Conservation (phyloP, 1,140 invertebrate species). For the Cotesia typhae region DNA sequence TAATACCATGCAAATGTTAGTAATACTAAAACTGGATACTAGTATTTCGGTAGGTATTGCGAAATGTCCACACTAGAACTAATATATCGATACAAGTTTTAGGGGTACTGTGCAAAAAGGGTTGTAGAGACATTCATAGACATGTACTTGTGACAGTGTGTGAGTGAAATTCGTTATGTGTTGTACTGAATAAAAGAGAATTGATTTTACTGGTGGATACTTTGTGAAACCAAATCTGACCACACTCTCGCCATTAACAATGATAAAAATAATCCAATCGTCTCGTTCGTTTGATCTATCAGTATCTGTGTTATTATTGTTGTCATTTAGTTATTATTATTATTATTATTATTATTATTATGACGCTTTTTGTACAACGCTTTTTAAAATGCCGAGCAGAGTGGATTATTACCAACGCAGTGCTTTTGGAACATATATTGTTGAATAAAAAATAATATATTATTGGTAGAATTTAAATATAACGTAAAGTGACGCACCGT, state of each 20-base stretch:
- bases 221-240: conserved; percentile 62
- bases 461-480: too few relatives aligned
- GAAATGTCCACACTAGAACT: conserved; percentile 8
- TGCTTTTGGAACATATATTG: background rate
- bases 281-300: conserved; percentile 64
- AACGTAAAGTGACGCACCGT: too few relatives aligned
- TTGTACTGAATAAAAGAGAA: conserved; percentile 50
- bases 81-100: conserved; percentile 3
- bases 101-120: conserved; percentile 33
- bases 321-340: conserved; percentile 39
- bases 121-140: conserved; percentile 7
- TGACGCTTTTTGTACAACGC: conserved; percentile 3
- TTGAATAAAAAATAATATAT: background rate
- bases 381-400: conserved; percentile 1
- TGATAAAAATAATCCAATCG: conserved; percentile 65
- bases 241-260: conserved; percentile 60
- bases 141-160: background rate
- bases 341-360: conserved; percentile 42
- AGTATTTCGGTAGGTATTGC: too few relatives aligned
- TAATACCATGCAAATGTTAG: too few relatives aligned
- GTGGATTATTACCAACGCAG: background rate
- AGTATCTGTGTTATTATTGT: conserved; percentile 48
- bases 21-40: background rate
- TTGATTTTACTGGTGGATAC: conserved; percentile 61
- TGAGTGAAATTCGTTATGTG: conserved; percentile 18